Conservation (phyloP, 1,140 invertebrate species). For the Latrodectus geometricus region DNA sequence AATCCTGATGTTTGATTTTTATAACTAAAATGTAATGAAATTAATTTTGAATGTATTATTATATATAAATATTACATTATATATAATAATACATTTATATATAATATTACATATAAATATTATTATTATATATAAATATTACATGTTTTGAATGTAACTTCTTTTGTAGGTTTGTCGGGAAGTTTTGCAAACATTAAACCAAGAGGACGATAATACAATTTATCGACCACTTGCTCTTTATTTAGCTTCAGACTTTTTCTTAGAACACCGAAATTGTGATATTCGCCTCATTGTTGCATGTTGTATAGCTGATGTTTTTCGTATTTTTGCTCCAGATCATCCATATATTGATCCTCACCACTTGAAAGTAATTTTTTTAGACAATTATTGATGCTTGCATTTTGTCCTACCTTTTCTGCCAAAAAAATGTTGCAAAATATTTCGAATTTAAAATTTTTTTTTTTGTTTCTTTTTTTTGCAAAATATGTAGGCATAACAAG, state of each 20-base stretch:
- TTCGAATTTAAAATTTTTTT: too few relatives aligned
- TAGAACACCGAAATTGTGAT: constrained; percentile 89
- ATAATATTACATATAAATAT: too few relatives aligned
- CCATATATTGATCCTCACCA: constrained; percentile 95
- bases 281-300: constrained; percentile 94
- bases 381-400: not conserved
- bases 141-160: not conserved
- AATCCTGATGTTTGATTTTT: too few relatives aligned
- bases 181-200: constrained; percentile 94
- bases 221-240: constrained; percentile 93
- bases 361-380: constrained; percentile 76
- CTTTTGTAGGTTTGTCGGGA: constrained; percentile 66
- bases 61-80: too few relatives aligned
- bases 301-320: constrained; percentile 94
- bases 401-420: not conserved
- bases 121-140: too few relatives aligned
- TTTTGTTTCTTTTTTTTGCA: too few relatives aligned
- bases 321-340: constrained; percentile 96
- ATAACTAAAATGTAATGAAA: too few relatives aligned
- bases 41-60: too few relatives aligned
- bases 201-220: constrained; percentile 93
- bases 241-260: constrained; percentile 88
- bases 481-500: too few relatives aligned
- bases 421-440: too few relatives aligned
- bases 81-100: too few relatives aligned